phyloP scores from a whole-genome alignment of 2,888 invertebrate genomes.

The Salticus scenicus region DNA sequence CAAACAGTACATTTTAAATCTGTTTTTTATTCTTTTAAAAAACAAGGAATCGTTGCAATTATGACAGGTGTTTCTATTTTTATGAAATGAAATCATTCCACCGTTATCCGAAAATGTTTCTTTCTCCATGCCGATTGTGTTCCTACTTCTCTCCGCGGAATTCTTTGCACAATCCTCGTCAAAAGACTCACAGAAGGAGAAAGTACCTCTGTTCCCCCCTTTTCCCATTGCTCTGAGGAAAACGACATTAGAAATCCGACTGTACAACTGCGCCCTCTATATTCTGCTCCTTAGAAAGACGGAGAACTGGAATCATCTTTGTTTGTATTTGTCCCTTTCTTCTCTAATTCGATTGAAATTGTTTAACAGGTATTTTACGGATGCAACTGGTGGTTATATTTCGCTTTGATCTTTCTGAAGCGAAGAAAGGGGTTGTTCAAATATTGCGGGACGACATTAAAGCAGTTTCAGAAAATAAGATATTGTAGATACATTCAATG shows the following conservation, averaged over 20 bases:
- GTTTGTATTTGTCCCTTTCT: background rate
- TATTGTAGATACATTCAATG: too few species aligned
- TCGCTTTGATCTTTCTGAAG: background rate
- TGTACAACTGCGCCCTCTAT: background rate
- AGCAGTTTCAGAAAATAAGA: too few species aligned
- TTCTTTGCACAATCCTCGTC: conserved; percentile 20
- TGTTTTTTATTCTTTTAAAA: too few species aligned
- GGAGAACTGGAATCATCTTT: background rate
- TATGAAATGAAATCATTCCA: too few species aligned
- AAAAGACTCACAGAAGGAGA: background rate
- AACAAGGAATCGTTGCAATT: too few species aligned
- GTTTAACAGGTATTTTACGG: conserved; percentile 5
- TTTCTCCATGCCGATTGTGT: conserved; percentile 28
- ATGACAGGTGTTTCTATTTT: too few species aligned
- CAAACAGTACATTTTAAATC: too few species aligned
- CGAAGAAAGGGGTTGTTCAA: background rate
- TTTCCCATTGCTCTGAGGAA: background rate
- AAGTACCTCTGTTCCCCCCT: background rate
- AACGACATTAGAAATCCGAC: background rate
- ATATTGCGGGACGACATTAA: too few species aligned
- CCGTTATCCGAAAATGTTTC: background rate
- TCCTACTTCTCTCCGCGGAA: conserved; percentile 26
- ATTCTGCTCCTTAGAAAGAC: background rate
- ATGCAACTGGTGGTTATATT: conserved; percentile 6
- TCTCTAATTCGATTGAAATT: conserved; percentile 5